Conservation (phyloP, 37 sponge, comb jelly and placozoan genomes). For the Lycopodina hypogea region DNA sequence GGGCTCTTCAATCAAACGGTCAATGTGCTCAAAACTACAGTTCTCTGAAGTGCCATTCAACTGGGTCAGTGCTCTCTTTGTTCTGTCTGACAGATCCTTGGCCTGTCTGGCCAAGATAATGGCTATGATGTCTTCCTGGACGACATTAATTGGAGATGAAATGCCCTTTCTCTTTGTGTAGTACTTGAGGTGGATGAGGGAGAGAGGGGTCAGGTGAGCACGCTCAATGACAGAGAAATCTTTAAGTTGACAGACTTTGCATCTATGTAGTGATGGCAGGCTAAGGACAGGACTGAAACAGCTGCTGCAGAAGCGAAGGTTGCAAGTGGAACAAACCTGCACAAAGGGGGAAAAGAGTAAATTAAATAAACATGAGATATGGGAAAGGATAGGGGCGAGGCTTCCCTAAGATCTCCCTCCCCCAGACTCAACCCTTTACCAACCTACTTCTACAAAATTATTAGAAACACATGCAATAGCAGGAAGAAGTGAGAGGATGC, state of each 20-base stretch:
- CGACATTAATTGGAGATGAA: neutral
- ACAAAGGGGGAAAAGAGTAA: neutral
- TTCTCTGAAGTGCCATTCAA: neutral
- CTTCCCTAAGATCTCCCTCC: no score
- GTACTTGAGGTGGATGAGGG: constrained; percentile 15
- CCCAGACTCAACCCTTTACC: no score
- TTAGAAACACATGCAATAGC: neutral
- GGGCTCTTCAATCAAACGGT: neutral
- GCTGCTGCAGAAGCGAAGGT: constrained; percentile 23
- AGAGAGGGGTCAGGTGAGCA: constrained; percentile 16
- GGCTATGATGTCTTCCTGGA: constrained; percentile 11
- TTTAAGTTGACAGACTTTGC: constrained; percentile 25
- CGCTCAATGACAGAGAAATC: constrained; percentile 32
- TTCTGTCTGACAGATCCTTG: constrained; percentile 17
- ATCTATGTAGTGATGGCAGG: neutral
- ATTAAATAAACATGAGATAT: neutral
- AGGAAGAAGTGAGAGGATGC: neutral
- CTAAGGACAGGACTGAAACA: neutral
- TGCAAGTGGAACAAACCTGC: constrained; percentile 16
- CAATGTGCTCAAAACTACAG: neutral
- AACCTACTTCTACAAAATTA: no score
- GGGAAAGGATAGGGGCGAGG: neutral
- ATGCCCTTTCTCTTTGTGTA: constrained; percentile 2
- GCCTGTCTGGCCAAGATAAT: constrained; percentile 42
- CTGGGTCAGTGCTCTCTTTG: constrained; percentile 24